These are phyloP conservation scores for Calyptommatus sinebrachiatus DNA, from an alignment of 2,113 vertebrate species.

Conservation along the genomic window DNA sequence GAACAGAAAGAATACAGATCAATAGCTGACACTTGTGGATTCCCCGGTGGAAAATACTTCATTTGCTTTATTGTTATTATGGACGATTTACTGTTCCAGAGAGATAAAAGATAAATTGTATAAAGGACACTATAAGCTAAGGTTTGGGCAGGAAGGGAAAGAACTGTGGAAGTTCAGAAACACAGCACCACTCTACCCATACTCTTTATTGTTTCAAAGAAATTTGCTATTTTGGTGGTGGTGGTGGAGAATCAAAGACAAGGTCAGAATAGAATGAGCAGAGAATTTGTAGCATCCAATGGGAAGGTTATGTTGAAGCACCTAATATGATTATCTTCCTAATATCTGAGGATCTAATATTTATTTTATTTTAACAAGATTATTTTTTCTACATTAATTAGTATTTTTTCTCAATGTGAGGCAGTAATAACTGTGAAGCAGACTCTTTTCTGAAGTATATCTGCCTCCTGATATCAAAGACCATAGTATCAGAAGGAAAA, in stretches of 20 bases:
- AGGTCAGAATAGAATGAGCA: neutral
- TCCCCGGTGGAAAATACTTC: constrained; percentile 3
- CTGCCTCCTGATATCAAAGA: no score
- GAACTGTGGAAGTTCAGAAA: neutral
- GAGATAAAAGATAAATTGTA: fast-evolving
- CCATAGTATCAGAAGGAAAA: no score
- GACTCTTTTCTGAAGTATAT: neutral
- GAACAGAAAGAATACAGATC: constrained; percentile 19
- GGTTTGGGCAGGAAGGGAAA: neutral
- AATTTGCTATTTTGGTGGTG: neutral
- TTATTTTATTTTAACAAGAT: no score
- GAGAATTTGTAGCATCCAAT: no score
- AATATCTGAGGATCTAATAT: neutral
- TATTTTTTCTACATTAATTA: neutral
- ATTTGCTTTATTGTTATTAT: constrained; percentile 4
- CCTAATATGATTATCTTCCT: neutral
- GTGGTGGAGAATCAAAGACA: neutral
- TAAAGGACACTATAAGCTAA: neutral
- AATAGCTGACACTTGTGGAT: constrained; percentile 2
- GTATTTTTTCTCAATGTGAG: no score
- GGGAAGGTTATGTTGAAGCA: neutral
- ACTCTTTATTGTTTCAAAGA: neutral
- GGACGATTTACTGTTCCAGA: neutral
- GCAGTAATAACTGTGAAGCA: neutral
- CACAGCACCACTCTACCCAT: neutral